Evolutionary conservation across 1,140 invertebrate genomes (phyloP).

Genomic region (Kradibia gibbosae): DNA sequence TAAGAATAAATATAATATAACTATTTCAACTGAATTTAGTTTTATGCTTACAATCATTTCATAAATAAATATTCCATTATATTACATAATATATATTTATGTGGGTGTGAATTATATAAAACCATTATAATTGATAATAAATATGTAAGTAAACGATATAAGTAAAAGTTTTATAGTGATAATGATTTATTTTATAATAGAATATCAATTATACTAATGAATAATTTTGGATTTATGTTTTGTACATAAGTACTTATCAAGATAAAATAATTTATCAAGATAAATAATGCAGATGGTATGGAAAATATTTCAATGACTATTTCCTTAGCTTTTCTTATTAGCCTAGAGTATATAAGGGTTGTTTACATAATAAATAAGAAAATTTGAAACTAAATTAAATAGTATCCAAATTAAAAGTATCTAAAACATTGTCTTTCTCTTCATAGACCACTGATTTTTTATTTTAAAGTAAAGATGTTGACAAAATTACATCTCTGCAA

Average conservation of each 20-base stretch:
- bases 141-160: background rate
- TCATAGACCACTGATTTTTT: conserved; percentile 4
- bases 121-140: no score
- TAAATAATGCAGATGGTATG: background rate
- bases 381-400: conserved; percentile 62
- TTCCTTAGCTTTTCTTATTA: conserved; percentile 53
- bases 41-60: no score
- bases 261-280: background rate
- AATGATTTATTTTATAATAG: background rate
- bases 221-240: conserved; percentile 56
- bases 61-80: no score
- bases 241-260: conserved; percentile 60
- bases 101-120: background rate
- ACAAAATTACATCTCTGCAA: conserved; percentile 47
- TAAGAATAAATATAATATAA: no score
- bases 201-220: conserved; percentile 45
- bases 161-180: background rate
- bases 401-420: background rate
- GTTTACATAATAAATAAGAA: conserved; percentile 46
- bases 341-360: conserved; percentile 51
- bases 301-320: conserved; percentile 37
- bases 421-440: background rate
- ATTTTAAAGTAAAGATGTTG: conserved; percentile 46
- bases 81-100: no score
- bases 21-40: no score